These are phyloP conservation scores for Crotalus horridus DNA, from an alignment of 2,113 vertebrate species.

Conservation along the genomic window DNA sequence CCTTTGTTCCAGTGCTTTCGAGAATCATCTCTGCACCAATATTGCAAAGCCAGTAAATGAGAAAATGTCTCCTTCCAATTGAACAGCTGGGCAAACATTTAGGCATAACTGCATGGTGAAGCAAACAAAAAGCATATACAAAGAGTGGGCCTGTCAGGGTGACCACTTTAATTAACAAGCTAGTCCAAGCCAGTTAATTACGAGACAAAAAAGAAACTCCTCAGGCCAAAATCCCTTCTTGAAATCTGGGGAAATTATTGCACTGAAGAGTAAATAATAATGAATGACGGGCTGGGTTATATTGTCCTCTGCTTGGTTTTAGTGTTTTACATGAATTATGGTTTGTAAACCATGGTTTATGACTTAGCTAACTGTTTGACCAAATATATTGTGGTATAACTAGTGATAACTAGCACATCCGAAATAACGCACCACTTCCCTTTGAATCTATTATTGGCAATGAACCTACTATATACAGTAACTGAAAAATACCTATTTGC, in stretches of 20 bases:
- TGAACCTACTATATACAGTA: neutral
- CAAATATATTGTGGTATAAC: neutral
- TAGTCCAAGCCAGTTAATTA: neutral
- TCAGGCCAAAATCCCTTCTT: neutral
- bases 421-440: neutral
- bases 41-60: neutral
- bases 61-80: neutral
- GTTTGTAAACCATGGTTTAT: neutral
- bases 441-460: neutral
- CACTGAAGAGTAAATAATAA: neutral
- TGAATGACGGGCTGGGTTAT: neutral
- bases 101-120: neutral
- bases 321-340: neutral
- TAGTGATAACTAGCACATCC: neutral
- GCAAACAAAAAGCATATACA: neutral
- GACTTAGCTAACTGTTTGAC: neutral
- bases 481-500: neutral
- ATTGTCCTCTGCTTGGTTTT: neutral
- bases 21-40: neutral
- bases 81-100: neutral
- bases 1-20: neutral
- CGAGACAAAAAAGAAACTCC: neutral
- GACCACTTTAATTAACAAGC: neutral
- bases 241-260: neutral
- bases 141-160: neutral